These are phyloP conservation scores for Tinamus major DNA, from an alignment of 2,797 vertebrate species.

Conservation along the genomic window DNA sequence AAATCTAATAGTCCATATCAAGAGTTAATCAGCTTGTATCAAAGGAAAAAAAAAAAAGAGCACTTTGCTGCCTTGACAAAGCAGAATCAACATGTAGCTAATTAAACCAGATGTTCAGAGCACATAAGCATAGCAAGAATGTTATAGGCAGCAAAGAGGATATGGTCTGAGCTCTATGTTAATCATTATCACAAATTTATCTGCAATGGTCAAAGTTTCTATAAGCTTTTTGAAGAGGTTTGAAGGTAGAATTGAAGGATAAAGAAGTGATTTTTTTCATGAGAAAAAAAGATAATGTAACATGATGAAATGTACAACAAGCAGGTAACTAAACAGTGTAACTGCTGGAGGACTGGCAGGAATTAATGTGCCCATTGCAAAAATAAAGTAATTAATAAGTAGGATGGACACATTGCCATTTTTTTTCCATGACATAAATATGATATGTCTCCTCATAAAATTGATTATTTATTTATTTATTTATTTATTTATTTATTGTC, in stretches of 20 bases:
- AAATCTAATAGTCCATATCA: neutral
- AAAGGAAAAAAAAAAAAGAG: neutral
- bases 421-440: neutral
- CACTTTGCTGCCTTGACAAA: neutral
- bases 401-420: rapidly evolving
- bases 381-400: neutral
- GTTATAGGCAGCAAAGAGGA: neutral
- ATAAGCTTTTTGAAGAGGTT: constrained; percentile 1
- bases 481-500: neutral
- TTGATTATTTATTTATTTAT: no score
- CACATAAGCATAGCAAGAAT: neutral
- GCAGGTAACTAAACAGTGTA: neutral
- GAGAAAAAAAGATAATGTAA: neutral
- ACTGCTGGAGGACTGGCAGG: neutral
- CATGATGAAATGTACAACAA: neutral
- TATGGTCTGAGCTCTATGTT: neutral
- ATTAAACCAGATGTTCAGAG: constrained; percentile 17
- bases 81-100: neutral
- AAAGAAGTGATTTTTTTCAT: neutral
- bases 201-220: constrained; percentile 8
- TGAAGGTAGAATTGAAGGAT: neutral
- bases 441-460: neutral
- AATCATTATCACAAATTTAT: constrained; percentile 46
- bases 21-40: neutral
- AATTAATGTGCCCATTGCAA: neutral